A percentile compares a stretch with the other conserved stretches of the same genome.
Conservation (phyloP, 2,888 invertebrate genomes). For the Taphrorychus bicolor region DNA sequence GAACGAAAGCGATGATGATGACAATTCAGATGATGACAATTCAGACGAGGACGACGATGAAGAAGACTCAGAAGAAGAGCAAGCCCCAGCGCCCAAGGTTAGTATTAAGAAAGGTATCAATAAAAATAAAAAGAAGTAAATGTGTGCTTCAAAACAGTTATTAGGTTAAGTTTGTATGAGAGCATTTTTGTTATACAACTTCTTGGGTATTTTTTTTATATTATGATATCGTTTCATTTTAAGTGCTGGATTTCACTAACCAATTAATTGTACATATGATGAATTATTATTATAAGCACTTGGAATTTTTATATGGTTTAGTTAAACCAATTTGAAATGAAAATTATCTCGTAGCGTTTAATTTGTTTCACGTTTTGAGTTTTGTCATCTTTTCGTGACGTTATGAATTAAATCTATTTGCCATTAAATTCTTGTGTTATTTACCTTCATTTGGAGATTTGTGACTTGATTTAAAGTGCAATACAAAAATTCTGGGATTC, state of each 20-base stretch:
- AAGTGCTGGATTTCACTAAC: not conserved
- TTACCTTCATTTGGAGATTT: not conserved
- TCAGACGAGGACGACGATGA: constrained; percentile 42
- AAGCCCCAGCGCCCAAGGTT: constrained; percentile 39
- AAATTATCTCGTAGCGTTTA: not conserved
- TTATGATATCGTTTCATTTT: not conserved
- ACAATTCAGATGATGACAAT: constrained; percentile 39
- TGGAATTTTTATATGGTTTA: not conserved
- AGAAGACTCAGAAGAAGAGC: constrained; percentile 39
- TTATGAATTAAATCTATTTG: not conserved
- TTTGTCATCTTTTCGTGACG: not conserved
- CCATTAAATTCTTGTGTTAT: not conserved
- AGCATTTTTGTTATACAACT: not conserved
- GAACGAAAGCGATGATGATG: constrained; percentile 28
- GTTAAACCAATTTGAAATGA: not conserved
- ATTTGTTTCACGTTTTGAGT: not conserved
- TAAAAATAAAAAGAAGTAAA: constrained; percentile 45
- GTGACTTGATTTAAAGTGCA: not conserved
- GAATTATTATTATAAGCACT: no score
- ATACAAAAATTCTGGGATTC: no score
- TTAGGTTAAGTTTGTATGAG: constrained; percentile 9
- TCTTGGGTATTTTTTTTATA: not conserved
- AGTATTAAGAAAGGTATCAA: constrained; percentile 42
- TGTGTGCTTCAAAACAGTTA: no score
- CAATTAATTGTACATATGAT: not conserved